These are phyloP conservation scores for Phrynosoma platyrhinos DNA, from an alignment of 2,113 vertebrate species.

Conservation along the genomic window DNA sequence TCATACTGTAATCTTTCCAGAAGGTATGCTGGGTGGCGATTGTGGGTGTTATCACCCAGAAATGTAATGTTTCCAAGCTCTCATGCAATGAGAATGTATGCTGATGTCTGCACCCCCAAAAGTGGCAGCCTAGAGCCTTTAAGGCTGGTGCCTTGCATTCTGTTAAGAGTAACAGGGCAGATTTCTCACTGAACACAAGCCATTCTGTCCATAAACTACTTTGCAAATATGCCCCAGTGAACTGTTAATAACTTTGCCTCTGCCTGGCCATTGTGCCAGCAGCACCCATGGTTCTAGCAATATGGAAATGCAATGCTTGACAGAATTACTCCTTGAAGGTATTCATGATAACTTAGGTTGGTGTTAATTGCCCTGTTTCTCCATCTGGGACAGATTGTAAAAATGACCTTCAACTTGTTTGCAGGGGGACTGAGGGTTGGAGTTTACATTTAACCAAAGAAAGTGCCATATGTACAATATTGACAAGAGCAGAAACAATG, in stretches of 20 bases:
- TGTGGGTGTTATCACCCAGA: too few relatives aligned
- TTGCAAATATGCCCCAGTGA: neutral
- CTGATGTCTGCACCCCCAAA: too few relatives aligned
- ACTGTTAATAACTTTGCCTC: neutral
- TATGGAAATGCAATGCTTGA: neutral
- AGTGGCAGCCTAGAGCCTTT: too few relatives aligned
- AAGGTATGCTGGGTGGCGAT: too few relatives aligned
- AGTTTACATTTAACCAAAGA: conserved; percentile 46
- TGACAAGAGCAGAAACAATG: conserved; percentile 30
- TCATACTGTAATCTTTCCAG: too few relatives aligned
- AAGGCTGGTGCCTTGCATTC: too few relatives aligned
- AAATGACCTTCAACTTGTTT: conserved; percentile 47
- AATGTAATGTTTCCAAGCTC: too few relatives aligned
- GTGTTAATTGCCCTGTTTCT: conserved; percentile 34
- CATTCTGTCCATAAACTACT: too few relatives aligned
- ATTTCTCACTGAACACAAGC: too few relatives aligned
- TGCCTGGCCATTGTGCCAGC: too few relatives aligned
- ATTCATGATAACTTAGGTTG: conserved; percentile 19
- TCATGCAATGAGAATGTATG: too few relatives aligned
- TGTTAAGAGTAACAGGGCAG: too few relatives aligned
- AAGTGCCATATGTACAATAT: conserved; percentile 50
- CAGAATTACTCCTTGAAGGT: neutral
- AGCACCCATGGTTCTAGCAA: neutral
- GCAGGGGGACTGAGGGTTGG: neutral
- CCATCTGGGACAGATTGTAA: conserved; percentile 44